phyloP scores from a whole-genome alignment of 2,113 vertebrate genomes.

The Gymnobelideus leadbeateri region DNA sequence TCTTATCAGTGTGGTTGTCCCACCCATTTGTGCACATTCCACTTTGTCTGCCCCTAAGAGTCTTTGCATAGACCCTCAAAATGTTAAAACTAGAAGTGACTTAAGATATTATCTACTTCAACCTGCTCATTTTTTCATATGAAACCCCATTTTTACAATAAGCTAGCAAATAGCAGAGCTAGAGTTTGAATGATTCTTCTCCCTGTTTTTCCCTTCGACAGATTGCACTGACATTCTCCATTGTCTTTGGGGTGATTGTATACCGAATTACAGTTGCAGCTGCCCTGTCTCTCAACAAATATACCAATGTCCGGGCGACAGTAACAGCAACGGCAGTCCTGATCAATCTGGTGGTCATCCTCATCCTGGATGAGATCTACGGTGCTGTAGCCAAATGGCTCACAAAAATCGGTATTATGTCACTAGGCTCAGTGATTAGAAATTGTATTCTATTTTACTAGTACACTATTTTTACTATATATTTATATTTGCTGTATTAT shows the following conservation, averaged over 20 bases:
- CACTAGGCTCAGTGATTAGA: fast-evolving
- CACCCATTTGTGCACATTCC: background rate
- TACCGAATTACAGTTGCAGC: conserved; percentile 95
- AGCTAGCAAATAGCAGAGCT: fast-evolving
- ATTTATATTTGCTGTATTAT: too few species aligned
- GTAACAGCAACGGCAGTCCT: conserved; percentile 97
- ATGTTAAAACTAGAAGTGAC: background rate
- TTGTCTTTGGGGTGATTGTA: conserved; percentile 94
- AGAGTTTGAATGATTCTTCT: background rate
- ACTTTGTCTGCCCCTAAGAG: background rate
- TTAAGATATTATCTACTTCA: background rate
- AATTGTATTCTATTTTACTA: background rate
- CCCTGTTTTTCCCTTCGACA: conserved; percentile 74
- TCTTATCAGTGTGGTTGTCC: background rate
- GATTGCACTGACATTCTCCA: conserved; percentile 94
- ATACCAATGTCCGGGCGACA: conserved; percentile 91
- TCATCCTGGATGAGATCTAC: conserved; percentile 97
- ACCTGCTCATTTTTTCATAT: too few species aligned
- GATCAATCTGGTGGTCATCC: conserved; percentile 96
- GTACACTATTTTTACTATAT: too few species aligned
- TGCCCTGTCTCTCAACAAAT: conserved; percentile 92
- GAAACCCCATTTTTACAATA: background rate
- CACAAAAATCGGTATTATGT: conserved; percentile 93
- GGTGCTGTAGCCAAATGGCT: conserved; percentile 96
- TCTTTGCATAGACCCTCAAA: background rate